Conservation (phyloP, 2,797 vertebrate species). For the Schizopygopsis pylzovi region DNA sequence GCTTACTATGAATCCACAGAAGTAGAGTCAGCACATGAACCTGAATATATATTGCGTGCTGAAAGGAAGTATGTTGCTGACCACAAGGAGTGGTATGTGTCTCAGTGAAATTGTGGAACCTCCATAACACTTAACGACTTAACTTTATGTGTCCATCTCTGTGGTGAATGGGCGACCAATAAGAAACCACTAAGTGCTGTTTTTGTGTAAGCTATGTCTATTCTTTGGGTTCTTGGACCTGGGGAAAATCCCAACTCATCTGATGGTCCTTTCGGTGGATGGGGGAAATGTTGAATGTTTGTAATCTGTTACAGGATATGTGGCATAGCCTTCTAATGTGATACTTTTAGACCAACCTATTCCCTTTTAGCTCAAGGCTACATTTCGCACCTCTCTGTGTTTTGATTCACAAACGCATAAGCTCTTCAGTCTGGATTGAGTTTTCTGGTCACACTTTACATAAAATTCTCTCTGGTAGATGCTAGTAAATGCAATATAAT, state of each 20-base stretch:
- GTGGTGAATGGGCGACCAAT: conserved; percentile 62
- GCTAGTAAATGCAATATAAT: conserved; percentile 34
- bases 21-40: conserved; percentile 40
- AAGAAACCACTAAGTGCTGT: conserved; percentile 78
- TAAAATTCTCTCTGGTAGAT: conserved; percentile 21
- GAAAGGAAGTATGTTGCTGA: conserved; percentile 36
- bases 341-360: conserved; percentile 46
- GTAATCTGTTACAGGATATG: conserved; percentile 49
- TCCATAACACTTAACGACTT: conserved; percentile 48
- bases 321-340: conserved; percentile 28
- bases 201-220: conserved; percentile 64
- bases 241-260: conserved; percentile 21
- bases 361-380: conserved; percentile 36
- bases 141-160: conserved; percentile 62
- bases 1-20: conserved; percentile 67
- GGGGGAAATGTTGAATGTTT: conserved; percentile 17
- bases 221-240: conserved; percentile 59
- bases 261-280: neutral
- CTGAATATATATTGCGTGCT: conserved; percentile 22
- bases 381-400: conserved; percentile 1
- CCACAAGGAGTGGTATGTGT: conserved; percentile 64
- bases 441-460: conserved; percentile 27
- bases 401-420: conserved; percentile 24
- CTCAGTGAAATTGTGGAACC: conserved; percentile 66
- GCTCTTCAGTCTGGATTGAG: conserved; percentile 46